phyloP scores from a whole-genome alignment of 2,888 invertebrate genomes.

The Trilocha varians region DNA sequence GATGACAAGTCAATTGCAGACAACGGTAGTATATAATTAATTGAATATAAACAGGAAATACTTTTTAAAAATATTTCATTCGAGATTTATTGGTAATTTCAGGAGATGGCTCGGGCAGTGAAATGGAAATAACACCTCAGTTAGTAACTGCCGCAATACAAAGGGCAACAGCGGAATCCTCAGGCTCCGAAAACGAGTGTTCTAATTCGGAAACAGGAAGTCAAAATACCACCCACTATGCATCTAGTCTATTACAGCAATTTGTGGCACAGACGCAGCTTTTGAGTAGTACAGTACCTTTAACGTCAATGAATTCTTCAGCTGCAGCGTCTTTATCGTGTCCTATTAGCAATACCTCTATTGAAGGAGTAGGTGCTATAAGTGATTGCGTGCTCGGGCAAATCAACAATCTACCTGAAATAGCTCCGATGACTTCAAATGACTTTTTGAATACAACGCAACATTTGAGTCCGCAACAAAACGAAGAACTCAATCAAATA shows the following conservation, averaged over 20 bases:
- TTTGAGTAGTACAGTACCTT: conserved; percentile 66
- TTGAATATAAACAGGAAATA: conserved; percentile 1
- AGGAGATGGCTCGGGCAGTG: conserved; percentile 79
- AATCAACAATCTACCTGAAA: conserved; percentile 51
- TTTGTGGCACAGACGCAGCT: conserved; percentile 86
- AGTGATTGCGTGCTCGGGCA: conserved; percentile 57
- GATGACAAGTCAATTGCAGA: conserved; percentile 67
- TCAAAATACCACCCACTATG: conserved; percentile 75
- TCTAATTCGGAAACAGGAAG: conserved; percentile 69
- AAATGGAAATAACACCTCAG: conserved; percentile 82
- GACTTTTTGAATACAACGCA: conserved; percentile 50
- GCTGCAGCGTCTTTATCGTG: conserved; percentile 33
- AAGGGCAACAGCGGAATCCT: conserved; percentile 78
- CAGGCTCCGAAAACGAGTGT: conserved; percentile 81
- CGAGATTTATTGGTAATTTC: conserved; percentile 21
- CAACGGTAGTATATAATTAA: conserved; percentile 53
- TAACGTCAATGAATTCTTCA: conserved; percentile 40
- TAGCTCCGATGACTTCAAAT: conserved; percentile 47
- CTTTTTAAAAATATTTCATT: neutral
- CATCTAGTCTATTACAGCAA: conserved; percentile 83
- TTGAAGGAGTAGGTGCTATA: conserved; percentile 48
- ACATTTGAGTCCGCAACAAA: conserved; percentile 63
- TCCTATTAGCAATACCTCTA: conserved; percentile 35
- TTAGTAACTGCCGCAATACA: conserved; percentile 85
- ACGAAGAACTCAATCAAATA: conserved; percentile 63